phyloP scores from a whole-genome alignment of 2,113 vertebrate species.

The Gavia stellata region DNA sequence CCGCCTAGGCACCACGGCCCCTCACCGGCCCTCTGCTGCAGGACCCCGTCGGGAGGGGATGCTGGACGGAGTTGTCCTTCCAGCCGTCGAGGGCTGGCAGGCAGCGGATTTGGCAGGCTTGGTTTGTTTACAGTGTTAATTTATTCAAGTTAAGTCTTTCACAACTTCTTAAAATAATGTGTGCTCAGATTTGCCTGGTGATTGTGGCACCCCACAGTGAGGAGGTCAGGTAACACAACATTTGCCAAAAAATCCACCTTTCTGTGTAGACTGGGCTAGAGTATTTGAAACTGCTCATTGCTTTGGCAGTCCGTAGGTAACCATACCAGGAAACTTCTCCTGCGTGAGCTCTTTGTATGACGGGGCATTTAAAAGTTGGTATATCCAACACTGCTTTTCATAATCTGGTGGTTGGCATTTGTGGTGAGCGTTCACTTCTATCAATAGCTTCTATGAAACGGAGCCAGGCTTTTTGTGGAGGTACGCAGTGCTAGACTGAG shows the following conservation, averaged over 20 bases:
- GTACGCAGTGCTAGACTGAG: background rate
- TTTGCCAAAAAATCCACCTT: too few relatives aligned
- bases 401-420: background rate
- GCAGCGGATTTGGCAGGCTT: background rate
- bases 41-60: rapidly evolving
- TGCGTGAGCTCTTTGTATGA: background rate
- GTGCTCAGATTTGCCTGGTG: background rate
- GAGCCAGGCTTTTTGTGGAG: background rate
- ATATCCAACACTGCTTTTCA: too few relatives aligned
- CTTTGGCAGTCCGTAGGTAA: background rate
- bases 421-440: background rate
- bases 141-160: background rate
- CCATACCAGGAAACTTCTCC: background rate
- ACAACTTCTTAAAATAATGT: background rate
- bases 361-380: background rate
- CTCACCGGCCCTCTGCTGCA: background rate
- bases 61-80: background rate
- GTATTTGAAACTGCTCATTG: background rate
- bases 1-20: background rate
- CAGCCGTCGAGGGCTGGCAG: background rate
- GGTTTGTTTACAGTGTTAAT: background rate
- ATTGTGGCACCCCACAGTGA: too few relatives aligned
- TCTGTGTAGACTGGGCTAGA: too few relatives aligned
- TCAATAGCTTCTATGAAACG: background rate
- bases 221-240: background rate